Conservation (phyloP, 2,113 vertebrate genomes). For the Gallinago jamesoni region DNA sequence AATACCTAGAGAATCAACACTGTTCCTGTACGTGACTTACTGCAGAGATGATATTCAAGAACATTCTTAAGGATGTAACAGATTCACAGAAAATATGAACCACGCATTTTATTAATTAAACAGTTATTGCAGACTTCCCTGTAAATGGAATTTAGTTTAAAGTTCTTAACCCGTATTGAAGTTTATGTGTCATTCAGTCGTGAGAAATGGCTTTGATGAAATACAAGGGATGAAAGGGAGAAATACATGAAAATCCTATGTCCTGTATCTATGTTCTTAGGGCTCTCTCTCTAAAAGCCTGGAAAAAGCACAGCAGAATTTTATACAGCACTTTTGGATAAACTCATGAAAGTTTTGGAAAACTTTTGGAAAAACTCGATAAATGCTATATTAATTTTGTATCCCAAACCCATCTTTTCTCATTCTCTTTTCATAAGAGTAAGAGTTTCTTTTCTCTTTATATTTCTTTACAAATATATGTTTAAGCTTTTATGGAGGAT, state of each 20-base stretch:
- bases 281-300: neutral
- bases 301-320: neutral
- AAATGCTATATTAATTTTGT: neutral
- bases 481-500: neutral
- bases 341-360: neutral
- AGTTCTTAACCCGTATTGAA: neutral
- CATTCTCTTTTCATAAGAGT: neutral
- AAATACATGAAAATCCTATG: neutral
- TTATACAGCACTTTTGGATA: neutral
- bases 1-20: too few relatives aligned
- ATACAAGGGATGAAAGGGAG: neutral
- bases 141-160: neutral
- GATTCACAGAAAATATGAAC: neutral
- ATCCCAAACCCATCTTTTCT: neutral
- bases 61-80: neutral
- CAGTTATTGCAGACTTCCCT: neutral
- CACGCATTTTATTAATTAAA: neutral
- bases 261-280: neutral
- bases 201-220: neutral
- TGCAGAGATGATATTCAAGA: neutral
- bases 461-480: neutral
- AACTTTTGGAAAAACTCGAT: neutral
- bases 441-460: neutral
- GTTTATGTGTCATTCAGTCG: neutral
- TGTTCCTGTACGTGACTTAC: neutral